phyloP scores from a whole-genome alignment of 2,888 invertebrate species.

The Gymnoscelis rufifasciata region DNA sequence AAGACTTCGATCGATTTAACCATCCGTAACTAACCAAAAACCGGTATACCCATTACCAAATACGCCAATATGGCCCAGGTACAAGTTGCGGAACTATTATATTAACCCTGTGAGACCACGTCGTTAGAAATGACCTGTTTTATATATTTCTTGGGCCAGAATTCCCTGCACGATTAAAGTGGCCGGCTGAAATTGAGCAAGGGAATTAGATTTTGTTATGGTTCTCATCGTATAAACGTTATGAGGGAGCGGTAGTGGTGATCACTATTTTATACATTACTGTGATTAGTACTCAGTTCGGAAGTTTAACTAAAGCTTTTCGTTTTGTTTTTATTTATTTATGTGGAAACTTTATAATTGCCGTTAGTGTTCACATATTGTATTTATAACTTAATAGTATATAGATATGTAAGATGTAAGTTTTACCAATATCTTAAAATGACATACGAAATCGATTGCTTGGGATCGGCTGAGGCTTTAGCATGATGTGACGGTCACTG shows the following conservation, averaged over 20 bases:
- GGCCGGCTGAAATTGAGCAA: slow-evolving; percentile 35
- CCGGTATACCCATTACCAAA: slow-evolving; percentile 14
- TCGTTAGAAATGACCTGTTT: slow-evolving; percentile 65
- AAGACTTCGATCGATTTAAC: no score
- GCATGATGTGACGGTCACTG: no score
- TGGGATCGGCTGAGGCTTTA: no score
- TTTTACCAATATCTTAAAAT: no score
- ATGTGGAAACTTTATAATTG: no score
- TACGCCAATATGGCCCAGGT: slow-evolving; percentile 37
- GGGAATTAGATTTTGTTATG: slow-evolving; percentile 36
- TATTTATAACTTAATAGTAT: no score
- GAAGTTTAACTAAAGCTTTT: neutral
- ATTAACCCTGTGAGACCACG: slow-evolving; percentile 60
- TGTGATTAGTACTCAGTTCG: neutral
- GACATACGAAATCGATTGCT: no score
- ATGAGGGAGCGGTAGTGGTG: slow-evolving; percentile 20
- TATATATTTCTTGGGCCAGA: slow-evolving; percentile 45
- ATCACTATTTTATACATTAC: slow-evolving; percentile 15
- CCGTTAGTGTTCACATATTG: no score
- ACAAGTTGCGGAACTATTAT: slow-evolving; percentile 44
- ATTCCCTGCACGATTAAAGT: slow-evolving; percentile 40
- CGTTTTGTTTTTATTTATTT: no score
- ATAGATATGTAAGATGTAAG: no score
- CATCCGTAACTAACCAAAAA: neutral
- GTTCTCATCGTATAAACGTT: slow-evolving; percentile 28